Percentiles rank a stretch among this genome's conserved stretches.
phyloP scores from a whole-genome alignment of 2,888 invertebrate genomes.

The Yponomeuta malinellus region DNA sequence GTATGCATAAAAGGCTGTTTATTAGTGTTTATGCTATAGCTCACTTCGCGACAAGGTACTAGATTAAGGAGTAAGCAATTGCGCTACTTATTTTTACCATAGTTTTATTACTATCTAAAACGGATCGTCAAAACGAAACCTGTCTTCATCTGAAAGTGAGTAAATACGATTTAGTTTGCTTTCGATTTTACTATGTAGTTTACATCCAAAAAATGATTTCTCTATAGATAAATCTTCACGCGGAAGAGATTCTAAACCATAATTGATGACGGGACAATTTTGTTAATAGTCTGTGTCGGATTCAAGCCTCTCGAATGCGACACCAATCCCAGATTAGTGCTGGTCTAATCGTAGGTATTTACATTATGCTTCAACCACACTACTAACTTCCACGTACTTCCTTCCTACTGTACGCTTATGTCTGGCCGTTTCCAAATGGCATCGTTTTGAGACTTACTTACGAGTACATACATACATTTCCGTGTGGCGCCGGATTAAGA shows the following conservation, averaged over 20 bases:
- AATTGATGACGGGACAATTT: background rate
- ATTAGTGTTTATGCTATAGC: too few species aligned
- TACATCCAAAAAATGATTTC: background rate
- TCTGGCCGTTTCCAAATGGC: background rate
- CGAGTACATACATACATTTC: too few species aligned
- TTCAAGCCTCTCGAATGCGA: background rate
- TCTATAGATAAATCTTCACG: background rate
- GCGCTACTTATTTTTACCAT: background rate
- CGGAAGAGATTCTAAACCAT: background rate
- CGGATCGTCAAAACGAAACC: background rate
- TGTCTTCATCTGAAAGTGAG: background rate
- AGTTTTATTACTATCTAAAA: background rate
- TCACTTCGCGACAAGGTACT: too few species aligned
- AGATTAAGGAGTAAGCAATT: background rate
- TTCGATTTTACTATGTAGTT: background rate
- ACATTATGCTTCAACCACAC: background rate
- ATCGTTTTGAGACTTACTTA: too few species aligned
- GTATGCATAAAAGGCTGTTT: too few species aligned
- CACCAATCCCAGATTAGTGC: constrained; percentile 3
- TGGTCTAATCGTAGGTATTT: background rate
- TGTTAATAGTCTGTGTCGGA: background rate
- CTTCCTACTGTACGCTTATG: background rate
- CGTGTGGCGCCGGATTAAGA: too few species aligned
- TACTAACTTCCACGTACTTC: background rate
- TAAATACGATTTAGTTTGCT: background rate